Conservation (phyloP, 64 coral and sea anemone species). For the Catalaphyllia jardinei region DNA sequence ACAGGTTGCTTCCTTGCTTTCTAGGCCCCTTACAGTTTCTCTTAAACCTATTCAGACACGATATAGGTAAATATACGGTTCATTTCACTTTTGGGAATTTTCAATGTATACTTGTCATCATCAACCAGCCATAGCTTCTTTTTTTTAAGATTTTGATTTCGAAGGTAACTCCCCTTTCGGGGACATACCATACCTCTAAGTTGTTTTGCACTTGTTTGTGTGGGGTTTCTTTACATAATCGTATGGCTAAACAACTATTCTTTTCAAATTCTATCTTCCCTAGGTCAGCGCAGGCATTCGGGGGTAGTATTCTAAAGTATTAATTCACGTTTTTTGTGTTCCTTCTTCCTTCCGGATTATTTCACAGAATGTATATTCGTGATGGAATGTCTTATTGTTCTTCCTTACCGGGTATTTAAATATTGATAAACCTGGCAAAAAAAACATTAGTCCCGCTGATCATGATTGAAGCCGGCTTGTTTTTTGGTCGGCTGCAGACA, state of each 20-base stretch:
- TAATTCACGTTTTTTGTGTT: not conserved
- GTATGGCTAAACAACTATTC: not conserved
- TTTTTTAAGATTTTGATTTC: not conserved
- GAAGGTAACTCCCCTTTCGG: not conserved
- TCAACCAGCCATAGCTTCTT: too few relatives aligned
- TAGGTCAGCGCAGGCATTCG: not conserved
- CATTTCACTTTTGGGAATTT: too few relatives aligned
- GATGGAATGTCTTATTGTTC: slow-evolving; percentile 4
- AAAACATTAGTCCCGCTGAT: not conserved
- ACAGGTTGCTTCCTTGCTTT: too few relatives aligned
- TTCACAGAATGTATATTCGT: not conserved
- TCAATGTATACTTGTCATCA: too few relatives aligned
- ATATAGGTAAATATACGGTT: too few relatives aligned
- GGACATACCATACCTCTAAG: not conserved
- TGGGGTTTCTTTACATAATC: not conserved
- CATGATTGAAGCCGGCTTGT: too few relatives aligned
- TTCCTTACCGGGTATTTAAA: not conserved
- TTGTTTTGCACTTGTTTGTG: not conserved
- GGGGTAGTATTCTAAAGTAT: not conserved
- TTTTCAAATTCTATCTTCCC: not conserved
- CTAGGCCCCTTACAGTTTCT: too few relatives aligned
- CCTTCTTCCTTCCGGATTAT: not conserved
- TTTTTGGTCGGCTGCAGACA: too few relatives aligned
- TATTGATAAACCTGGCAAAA: not conserved
- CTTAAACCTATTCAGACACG: too few relatives aligned